A percentile compares a stretch with the other conserved stretches of the same genome.
phyloP scores from a whole-genome alignment of 2,113 vertebrate genomes.

The Murina feae region DNA sequence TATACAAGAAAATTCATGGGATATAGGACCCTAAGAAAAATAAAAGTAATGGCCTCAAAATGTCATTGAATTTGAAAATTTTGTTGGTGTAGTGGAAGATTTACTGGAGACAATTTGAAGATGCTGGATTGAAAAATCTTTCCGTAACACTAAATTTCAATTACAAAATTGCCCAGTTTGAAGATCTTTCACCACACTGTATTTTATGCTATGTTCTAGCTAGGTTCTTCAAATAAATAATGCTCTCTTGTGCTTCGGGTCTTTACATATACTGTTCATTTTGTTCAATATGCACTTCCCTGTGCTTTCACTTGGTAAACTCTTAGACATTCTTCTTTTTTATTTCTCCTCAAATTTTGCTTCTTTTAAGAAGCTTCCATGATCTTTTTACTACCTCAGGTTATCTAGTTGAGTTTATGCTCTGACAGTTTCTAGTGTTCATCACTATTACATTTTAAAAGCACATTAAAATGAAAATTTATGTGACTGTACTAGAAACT shows the following conservation, averaged over 20 bases:
- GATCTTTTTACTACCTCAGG: not conserved
- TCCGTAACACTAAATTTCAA: not conserved
- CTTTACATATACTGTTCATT: not conserved
- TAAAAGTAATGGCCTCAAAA: not conserved
- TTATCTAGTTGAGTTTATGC: not conserved
- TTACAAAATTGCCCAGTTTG: not conserved
- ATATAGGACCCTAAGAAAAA: not conserved
- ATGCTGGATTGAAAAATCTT: not conserved
- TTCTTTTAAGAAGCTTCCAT: not conserved
- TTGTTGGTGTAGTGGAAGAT: not conserved
- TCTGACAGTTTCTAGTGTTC: not conserved
- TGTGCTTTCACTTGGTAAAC: not conserved
- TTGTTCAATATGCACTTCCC: not conserved
- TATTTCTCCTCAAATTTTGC: not conserved
- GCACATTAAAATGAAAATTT: not conserved
- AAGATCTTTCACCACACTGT: not conserved
- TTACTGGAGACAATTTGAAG: not conserved
- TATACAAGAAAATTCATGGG: not conserved
- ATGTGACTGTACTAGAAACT: not conserved
- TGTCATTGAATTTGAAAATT: not conserved
- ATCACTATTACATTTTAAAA: not conserved
- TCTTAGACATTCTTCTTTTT: not conserved
- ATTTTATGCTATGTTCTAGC: not conserved
- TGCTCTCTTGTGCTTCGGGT: not conserved
- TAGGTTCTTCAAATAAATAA: not conserved